Conservation (phyloP, 2,888 invertebrate species). For the Caenorhabditis sp. region DNA sequence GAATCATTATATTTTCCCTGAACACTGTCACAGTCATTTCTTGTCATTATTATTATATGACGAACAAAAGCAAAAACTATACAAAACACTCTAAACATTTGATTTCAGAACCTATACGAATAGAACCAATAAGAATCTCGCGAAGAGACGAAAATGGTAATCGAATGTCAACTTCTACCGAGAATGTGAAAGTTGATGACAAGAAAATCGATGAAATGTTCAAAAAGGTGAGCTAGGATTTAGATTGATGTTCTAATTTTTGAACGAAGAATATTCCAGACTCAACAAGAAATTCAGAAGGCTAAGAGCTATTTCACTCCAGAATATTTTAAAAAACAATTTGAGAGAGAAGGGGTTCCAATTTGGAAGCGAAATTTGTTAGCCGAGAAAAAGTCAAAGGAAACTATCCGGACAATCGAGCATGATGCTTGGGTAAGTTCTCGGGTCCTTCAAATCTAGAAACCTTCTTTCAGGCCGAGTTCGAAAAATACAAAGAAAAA, state of each 20-base stretch:
- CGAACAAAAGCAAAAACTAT: background rate
- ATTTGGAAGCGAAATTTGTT: conserved; percentile 38
- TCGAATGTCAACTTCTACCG: conserved; percentile 6
- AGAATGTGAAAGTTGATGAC: conserved; percentile 2
- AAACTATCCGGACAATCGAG: conserved; percentile 24
- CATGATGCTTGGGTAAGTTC: conserved; percentile 35
- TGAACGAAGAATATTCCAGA: conserved; percentile 8
- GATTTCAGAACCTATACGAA: background rate
- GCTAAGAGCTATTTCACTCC: conserved; percentile 28
- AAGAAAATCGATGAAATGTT: conserved; percentile 22
- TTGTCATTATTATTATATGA: background rate
- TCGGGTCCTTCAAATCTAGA: too few species aligned
- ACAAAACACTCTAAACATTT: too few species aligned
- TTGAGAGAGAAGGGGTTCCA: conserved; percentile 33
- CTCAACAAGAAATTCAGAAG: conserved; percentile 16
- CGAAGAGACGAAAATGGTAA: conserved; percentile 9
- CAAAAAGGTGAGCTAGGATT: conserved; percentile 23
- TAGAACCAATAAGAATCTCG: conserved; percentile 19
- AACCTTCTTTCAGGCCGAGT: background rate
- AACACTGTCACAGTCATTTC: background rate
- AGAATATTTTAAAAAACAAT: conserved; percentile 24
- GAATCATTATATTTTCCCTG: too few species aligned
- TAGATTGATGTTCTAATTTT: too few species aligned
- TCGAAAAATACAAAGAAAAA: background rate
- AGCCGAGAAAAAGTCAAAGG: conserved; percentile 41